A percentile compares a stretch with the other conserved stretches of the same genome.
Conservation (phyloP, 2,113 vertebrate genomes). For the Ceyx cyanopectus region DNA sequence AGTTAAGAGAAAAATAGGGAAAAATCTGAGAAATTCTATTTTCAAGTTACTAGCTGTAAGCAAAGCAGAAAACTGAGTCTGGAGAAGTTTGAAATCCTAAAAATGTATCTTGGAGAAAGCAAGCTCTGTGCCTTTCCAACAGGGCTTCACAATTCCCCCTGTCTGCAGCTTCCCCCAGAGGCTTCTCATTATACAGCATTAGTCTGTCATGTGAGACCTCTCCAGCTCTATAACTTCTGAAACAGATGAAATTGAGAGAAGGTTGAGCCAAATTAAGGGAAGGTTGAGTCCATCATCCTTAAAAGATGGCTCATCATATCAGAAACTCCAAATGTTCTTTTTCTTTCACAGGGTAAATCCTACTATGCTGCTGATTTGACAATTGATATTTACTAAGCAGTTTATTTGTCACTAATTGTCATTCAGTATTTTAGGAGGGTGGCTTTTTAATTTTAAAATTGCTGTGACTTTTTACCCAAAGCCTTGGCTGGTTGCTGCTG, state of each 20-base stretch:
- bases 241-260: neutral
- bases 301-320: neutral
- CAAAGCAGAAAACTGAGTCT: neutral
- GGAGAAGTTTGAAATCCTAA: neutral
- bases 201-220: neutral
- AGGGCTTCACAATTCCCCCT: neutral
- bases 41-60: neutral
- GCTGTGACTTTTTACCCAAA: neutral
- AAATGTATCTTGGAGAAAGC: neutral
- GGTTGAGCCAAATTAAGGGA: neutral
- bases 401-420: neutral
- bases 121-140: neutral
- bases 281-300: neutral
- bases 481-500: neutral
- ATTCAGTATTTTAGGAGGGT: neutral
- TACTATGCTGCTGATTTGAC: neutral
- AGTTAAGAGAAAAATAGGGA: neutral
- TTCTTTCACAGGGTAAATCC: neutral
- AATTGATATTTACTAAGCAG: neutral
- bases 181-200: neutral
- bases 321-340: neutral
- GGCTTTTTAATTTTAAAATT: neutral
- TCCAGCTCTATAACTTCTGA: neutral
- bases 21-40: neutral
- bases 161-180: neutral